Evolutionary conservation across 2,113 vertebrate genomes (phyloP).

Genomic region (Heteronetta atricapilla): DNA sequence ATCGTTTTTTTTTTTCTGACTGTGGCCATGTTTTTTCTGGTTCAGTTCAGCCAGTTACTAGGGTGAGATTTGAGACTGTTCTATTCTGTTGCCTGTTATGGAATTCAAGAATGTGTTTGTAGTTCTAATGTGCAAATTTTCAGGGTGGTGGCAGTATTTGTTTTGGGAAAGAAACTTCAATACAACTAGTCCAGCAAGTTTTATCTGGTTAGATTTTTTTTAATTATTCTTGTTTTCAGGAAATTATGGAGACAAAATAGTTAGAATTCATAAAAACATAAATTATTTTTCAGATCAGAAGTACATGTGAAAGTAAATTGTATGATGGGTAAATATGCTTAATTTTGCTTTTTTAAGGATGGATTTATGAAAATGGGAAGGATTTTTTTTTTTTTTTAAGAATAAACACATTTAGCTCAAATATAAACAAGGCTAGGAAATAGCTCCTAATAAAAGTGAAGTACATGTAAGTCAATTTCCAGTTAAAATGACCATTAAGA

Average conservation of each 20-base stretch:
- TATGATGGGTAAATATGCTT: background rate
- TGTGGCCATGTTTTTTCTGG: background rate
- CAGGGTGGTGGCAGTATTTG: slow-evolving; percentile 32
- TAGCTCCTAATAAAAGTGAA: background rate
- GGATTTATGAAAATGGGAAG: background rate
- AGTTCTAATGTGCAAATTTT: slow-evolving; percentile 13
- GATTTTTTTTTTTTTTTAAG: background rate
- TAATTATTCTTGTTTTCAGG: background rate
- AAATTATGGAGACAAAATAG: background rate
- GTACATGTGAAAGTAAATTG: background rate
- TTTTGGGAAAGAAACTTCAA: slow-evolving; percentile 45
- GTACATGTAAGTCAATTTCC: background rate
- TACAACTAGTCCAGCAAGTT: slow-evolving; percentile 33
- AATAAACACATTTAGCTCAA: background rate
- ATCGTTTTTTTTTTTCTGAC: background rate
- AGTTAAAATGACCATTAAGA: background rate
- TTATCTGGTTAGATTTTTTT: background rate
- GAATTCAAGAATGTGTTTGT: slow-evolving; percentile 26
- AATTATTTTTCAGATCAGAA: slow-evolving; percentile 3
- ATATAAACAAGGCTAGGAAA: background rate
- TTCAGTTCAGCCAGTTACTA: background rate
- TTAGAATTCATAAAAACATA: background rate
- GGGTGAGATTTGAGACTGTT: background rate
- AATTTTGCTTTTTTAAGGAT: background rate
- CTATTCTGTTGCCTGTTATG: background rate